Evolutionary conservation across 1,140 invertebrate genomes (phyloP).

Genomic region (Papilio dardanus): DNA sequence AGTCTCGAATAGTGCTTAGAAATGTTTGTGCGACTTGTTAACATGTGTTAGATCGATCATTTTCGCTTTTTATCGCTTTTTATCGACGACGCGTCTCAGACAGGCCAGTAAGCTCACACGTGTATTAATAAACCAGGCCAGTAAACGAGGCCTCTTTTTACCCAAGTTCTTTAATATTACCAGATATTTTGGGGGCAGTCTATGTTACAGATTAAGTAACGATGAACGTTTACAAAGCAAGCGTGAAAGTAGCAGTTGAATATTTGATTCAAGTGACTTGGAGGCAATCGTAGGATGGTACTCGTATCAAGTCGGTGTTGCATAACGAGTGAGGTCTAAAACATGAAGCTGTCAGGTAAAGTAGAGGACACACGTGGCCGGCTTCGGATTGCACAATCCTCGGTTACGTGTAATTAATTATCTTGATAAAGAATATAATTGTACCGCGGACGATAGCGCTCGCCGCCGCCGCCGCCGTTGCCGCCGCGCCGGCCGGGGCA

Average conservation of each 20-base stretch:
- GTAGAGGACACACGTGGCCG: conserved; percentile 6
- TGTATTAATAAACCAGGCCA: background rate
- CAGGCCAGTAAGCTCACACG: background rate
- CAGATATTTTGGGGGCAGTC: no score
- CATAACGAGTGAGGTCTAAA: background rate
- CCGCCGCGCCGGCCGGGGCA: conserved; percentile 45
- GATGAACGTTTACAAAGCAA: no score
- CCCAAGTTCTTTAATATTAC: background rate
- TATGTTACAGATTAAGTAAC: no score
- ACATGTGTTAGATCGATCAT: conserved; percentile 11
- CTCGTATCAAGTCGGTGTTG: background rate
- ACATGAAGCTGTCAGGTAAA: background rate
- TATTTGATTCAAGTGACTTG: background rate
- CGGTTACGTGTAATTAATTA: conserved; percentile 55
- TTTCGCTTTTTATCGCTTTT: background rate
- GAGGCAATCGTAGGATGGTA: background rate
- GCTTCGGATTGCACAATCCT: conserved; percentile 33
- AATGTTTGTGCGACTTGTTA: background rate
- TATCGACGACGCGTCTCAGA: background rate
- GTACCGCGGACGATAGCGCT: background rate
- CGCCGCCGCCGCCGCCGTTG: conserved; percentile 47
- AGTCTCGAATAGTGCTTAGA: background rate
- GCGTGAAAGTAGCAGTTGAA: background rate
- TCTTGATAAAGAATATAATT: conserved; percentile 31
- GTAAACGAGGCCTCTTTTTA: background rate